Base-by-base conservation (phyloP, 2,113 vertebrate genomes). In the Crypturellus undulatus region DNA sequence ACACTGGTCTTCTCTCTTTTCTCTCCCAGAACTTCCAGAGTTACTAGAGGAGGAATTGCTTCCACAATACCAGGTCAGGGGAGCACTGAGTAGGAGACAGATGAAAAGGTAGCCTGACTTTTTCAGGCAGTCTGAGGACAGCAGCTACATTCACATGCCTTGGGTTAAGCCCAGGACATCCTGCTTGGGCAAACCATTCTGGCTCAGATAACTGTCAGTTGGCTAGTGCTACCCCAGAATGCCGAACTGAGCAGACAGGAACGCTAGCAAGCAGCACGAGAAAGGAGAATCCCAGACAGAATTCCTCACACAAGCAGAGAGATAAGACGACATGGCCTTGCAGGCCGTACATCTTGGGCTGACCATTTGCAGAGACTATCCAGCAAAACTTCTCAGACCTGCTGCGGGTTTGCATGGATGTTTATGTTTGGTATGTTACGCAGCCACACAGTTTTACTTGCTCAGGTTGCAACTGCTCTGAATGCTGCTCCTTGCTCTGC, bases 81-180 rank as follows among this genome's bases (percentile, higher is more conserved):
- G 36, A 60, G 15, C 45, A 78, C 45, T 0, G 0, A 62, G 51
- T 34, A 85, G 59, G 9, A 1, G 0, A 52, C 1, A 56, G 60
- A 18, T 14, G 10, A 28, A 91, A 56, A 15, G 16, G 21, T 15
- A 51, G 11, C 58, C 36, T 40, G 24, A 34, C n/a, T 20, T 85
- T 42, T 3, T 4, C 32, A 52, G 6, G 52, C 22, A 22, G 10
- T 42, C 45, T 42, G 32, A 64, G 43, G 59, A 62, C 24, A 85
- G 79, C 20, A 60, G 18, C 20, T 89, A 59, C 6, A 10, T 21
- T 75, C 69, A 75, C 38, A 54, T 18, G 22, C 20, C 12, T 8
- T 7, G 34, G 8, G 12, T 58, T 70, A 71, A 80, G 30, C 6
- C 30, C 40, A 34, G 51, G 32, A 38, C 5, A 60, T 64, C 17